These are phyloP conservation scores for Myripristis jacobus DNA, from an alignment of 2,797 vertebrate species.

Conservation along the genomic window DNA sequence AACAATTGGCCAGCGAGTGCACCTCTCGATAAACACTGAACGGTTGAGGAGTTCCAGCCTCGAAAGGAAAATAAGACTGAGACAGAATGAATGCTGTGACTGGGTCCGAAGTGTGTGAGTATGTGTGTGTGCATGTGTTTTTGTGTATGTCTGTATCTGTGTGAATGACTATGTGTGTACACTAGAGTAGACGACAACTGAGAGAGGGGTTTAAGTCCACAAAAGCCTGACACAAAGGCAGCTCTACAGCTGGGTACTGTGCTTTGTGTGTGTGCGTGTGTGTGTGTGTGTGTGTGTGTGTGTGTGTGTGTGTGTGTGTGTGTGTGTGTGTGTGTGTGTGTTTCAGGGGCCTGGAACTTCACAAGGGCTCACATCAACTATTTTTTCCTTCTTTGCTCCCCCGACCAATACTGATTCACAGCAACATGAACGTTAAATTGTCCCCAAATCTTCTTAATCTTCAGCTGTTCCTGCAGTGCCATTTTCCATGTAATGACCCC, in stretches of 20 bases:
- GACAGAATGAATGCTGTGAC: constrained; percentile 60
- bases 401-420: constrained; percentile 9
- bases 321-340: constrained; percentile 26
- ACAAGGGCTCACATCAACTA: constrained; percentile 11
- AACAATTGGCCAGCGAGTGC: constrained; percentile 70
- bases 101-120: constrained; percentile 37
- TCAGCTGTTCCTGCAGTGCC: neutral
- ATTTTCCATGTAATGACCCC: neutral
- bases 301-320: constrained; percentile 5
- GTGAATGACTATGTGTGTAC: constrained; percentile 48
- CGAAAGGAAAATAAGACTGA: constrained; percentile 73
- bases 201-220: constrained; percentile 56
- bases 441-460: neutral
- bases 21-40: constrained; percentile 72
- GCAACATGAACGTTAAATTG: neutral
- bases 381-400: constrained; percentile 16
- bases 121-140: constrained; percentile 28
- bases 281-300: constrained; percentile 9
- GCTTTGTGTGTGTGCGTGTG: constrained; percentile 2
- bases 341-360: constrained; percentile 28
- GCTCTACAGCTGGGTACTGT: constrained; percentile 27
- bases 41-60: constrained; percentile 66
- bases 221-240: constrained; percentile 65
- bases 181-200: constrained; percentile 46
- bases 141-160: constrained; percentile 32